Percentiles rank a stretch among this genome's conserved stretches.
Conservation (phyloP, 1,140 invertebrate species). For the Orchestia grillus region DNA sequence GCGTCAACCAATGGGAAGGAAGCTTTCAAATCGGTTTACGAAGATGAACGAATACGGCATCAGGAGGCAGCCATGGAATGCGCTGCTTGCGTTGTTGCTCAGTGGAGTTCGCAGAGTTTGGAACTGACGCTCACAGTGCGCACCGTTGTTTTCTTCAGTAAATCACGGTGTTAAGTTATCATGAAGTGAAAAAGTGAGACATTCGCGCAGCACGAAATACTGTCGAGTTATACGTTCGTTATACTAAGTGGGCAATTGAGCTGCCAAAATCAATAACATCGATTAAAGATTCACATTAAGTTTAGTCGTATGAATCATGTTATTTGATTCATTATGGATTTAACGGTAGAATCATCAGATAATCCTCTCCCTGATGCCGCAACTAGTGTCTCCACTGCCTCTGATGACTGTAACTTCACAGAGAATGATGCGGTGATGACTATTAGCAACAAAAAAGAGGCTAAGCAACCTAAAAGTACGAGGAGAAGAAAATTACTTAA, state of each 20-base stretch:
- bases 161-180: background rate
- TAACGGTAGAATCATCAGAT: background rate
- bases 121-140: slow-evolving; percentile 3
- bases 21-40: slow-evolving; percentile 54
- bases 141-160: background rate
- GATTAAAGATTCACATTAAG: background rate
- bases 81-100: slow-evolving; percentile 55
- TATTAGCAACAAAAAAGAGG: background rate
- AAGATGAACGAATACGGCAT: slow-evolving; percentile 56
- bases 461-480: background rate
- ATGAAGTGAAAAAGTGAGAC: background rate
- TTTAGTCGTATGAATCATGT: background rate
- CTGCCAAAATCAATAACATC: background rate
- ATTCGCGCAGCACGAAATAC: background rate
- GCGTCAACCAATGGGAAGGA: slow-evolving; percentile 47
- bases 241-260: background rate
- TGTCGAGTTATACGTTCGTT: background rate
- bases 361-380: background rate
- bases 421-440: background rate
- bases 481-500: background rate
- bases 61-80: slow-evolving; percentile 52
- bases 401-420: background rate
- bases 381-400: background rate
- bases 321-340: background rate
- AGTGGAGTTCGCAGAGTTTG: slow-evolving; percentile 31